Conservation (phyloP, 2,888 invertebrate genomes). For the Synergus laeviventris region DNA sequence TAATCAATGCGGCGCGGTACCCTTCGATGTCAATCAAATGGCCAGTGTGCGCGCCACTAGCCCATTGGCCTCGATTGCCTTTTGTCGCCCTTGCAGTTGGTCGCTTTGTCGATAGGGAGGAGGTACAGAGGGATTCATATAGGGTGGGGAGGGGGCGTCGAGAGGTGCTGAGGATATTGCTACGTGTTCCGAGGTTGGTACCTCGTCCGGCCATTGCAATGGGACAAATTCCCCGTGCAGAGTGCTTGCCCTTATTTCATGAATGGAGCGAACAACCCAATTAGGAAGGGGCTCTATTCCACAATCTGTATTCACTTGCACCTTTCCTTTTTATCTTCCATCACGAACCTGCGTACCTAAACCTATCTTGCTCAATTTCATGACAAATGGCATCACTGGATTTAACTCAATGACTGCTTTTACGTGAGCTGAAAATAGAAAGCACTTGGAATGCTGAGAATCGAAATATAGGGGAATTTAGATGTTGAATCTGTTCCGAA, state of each 20-base stretch:
- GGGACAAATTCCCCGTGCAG: constrained; percentile 18
- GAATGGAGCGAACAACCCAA: constrained; percentile 30
- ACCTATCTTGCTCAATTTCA: not conserved
- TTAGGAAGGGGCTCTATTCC: not conserved
- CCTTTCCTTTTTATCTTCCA: not conserved
- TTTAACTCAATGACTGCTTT: constrained; percentile 2
- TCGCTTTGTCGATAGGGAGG: constrained; percentile 25
- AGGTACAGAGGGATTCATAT: constrained; percentile 16
- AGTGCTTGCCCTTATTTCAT: not conserved
- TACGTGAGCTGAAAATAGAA: constrained; percentile 19
- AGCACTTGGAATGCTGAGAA: not conserved
- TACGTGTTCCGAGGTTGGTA: constrained; percentile 20
- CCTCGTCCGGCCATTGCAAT: constrained; percentile 9
- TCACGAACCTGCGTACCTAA: constrained; percentile 9
- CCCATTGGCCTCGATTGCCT: constrained; percentile 67
- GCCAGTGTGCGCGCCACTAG: constrained; percentile 66
- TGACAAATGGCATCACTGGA: constrained; percentile 14
- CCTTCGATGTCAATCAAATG: constrained; percentile 72
- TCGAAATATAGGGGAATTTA: not conserved
- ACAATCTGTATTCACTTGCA: not conserved
- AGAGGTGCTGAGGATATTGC: constrained; percentile 22
- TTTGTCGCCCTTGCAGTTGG: constrained; percentile 42
- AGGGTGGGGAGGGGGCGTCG: not conserved
- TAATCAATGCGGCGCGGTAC: constrained; percentile 70
- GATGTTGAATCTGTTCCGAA: not conserved